phyloP scores from a whole-genome alignment of 2,113 vertebrate species.

The Tympanuchus pallidicinctus region DNA sequence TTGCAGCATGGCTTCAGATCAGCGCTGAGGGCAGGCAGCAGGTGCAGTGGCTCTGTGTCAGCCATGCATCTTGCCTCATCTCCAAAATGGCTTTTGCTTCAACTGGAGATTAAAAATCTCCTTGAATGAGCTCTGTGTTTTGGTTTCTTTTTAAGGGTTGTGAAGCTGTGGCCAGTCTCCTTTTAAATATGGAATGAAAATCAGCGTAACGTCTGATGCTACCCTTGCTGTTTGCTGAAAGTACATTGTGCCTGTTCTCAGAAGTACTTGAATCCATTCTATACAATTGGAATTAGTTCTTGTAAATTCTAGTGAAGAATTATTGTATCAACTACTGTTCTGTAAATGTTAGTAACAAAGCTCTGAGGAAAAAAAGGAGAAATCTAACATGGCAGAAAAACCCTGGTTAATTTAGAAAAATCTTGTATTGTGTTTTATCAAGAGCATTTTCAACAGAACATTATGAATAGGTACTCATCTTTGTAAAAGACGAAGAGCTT shows the following conservation, averaged over 20 bases:
- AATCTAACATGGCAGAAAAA: not conserved
- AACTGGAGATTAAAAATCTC: not conserved
- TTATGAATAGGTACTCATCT: not conserved
- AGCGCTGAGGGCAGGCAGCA: fast-evolving
- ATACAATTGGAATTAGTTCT: not conserved
- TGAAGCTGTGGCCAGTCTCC: not conserved
- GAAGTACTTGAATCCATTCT: not conserved
- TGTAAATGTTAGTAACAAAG: not conserved
- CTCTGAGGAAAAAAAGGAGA: not conserved
- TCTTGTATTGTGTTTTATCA: not conserved
- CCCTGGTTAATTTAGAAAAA: not conserved
- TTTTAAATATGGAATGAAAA: not conserved
- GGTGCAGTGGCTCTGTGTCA: fast-evolving
- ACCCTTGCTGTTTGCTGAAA: not conserved
- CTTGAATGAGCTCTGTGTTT: not conserved
- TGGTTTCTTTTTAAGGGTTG: not conserved
- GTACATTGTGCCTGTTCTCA: not conserved
- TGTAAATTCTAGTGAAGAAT: not conserved
- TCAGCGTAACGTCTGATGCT: not conserved
- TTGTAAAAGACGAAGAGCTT: not conserved
- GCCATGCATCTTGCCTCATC: fast-evolving
- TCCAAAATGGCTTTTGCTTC: not conserved
- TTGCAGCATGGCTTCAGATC: fast-evolving
- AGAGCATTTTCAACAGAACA: not conserved
- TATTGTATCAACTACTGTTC: not conserved